phyloP scores from a whole-genome alignment of 1,140 invertebrate genomes.

The Oncopodura yosiiana region DNA sequence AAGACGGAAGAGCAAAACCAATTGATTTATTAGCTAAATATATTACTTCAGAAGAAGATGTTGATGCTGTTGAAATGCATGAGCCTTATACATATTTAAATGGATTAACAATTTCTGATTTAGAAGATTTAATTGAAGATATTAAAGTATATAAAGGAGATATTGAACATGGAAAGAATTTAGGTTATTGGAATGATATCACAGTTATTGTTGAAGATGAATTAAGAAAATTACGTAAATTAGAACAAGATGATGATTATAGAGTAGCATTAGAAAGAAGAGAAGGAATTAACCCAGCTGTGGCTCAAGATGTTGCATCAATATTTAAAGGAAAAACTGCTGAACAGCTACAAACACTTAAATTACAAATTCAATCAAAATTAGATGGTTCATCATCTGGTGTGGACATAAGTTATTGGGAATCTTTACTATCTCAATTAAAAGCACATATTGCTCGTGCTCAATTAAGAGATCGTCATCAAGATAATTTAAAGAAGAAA shows the following conservation, averaged over 20 bases:
- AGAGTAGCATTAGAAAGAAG: constrained; percentile 57
- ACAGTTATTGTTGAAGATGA: constrained; percentile 93
- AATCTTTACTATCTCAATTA: constrained; percentile 80
- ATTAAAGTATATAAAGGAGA: constrained; percentile 87
- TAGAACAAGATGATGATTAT: constrained; percentile 53
- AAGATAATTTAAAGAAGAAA: constrained; percentile 81
- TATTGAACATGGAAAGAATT: constrained; percentile 72
- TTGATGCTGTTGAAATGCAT: constrained; percentile 92
- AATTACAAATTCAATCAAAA: constrained; percentile 80
- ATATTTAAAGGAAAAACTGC: constrained; percentile 92
- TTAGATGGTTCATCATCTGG: constrained; percentile 73
- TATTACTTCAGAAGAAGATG: constrained; percentile 82
- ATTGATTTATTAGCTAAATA: constrained; percentile 97
- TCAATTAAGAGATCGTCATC: constrained; percentile 79
- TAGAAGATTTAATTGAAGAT: constrained; percentile 96
- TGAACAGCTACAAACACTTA: constrained; percentile 67
- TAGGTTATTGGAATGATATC: constrained; percentile 95
- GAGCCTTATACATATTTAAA: constrained; percentile 94
- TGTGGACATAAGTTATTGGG: constrained; percentile 95
- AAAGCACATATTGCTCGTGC: constrained; percentile 93
- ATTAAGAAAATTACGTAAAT: constrained; percentile 71
- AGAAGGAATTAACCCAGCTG: constrained; percentile 88
- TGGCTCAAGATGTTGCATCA: constrained; percentile 75
- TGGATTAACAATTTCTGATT: constrained; percentile 77
- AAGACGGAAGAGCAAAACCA: constrained; percentile 91